Base-by-base conservation (phyloP, 2,113 vertebrate genomes). In the Lepus europaeus region DNA sequence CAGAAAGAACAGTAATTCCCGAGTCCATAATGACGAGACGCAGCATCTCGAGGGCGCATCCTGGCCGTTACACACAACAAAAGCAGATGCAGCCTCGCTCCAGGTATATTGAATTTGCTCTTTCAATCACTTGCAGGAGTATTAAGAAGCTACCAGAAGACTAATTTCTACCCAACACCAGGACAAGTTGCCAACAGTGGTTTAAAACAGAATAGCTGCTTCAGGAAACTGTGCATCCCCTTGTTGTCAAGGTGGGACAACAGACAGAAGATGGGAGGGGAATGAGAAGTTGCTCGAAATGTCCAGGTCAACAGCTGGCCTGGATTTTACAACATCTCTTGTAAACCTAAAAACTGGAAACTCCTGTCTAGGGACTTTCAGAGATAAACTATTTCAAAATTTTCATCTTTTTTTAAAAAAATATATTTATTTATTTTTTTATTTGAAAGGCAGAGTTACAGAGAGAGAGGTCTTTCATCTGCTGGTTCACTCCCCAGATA, bases 141-240 rank as follows among this genome's bases (percentile, higher is more conserved):
- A 88, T 84, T 9, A 94, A 93, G 29, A 94, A 95, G 82, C 14
- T 61, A 81, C 36, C 72, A 76, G 83, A 92, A 90, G 69, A 91
- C 49, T 78, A 61, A 74, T 81, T 93, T 56, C 9, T 27, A 78
- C 6, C 68, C n/a, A 82, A 64, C 63, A 82, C 33, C 68, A 86
- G 79, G 33, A 89, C 79, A 91, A 94, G 68, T 78, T 94, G 70
- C 14, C 25, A 69, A 72, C 13, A 78, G 79, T n/a, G 66, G 51
- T 85, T 89, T 78, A 78, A 91, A 81, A 91, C 27, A 70, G 74
- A 87, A 92, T 61, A 82, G 20, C 53, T 72, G 53, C 69, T 68
- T 82, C 56, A 25, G 70, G 49, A 95, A 90, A 78, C 56, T 68
- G 70, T 81, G 33, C 23, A 68, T 78, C 81, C 81, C 68, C 74